A percentile compares a stretch with the other conserved stretches of the same genome.
These are phyloP conservation scores for Delphinapterus leucas DNA, from an alignment of 2,113 vertebrate species.

Conservation along the genomic window DNA sequence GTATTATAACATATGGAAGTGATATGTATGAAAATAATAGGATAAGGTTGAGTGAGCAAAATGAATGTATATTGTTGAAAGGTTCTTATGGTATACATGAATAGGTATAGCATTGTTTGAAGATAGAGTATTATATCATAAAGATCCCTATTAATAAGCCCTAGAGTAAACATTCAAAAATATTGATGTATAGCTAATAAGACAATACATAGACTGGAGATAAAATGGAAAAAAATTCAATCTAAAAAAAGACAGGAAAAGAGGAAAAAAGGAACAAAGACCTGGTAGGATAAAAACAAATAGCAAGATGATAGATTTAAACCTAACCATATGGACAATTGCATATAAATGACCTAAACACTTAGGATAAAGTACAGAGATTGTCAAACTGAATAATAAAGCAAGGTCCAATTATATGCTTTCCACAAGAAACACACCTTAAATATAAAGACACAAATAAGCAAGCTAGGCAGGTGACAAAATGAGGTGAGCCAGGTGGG, in stretches of 20 bases:
- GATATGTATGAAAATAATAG: neutral
- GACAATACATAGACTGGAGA: neutral
- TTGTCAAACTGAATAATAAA: neutral
- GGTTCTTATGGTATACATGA: neutral
- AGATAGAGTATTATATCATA: neutral
- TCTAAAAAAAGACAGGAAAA: neutral
- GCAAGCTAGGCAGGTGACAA: neutral
- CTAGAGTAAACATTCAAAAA: neutral
- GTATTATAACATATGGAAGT: neutral
- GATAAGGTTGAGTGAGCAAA: neutral
- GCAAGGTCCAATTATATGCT: neutral
- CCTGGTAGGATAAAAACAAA: neutral
- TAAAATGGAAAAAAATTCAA: neutral
- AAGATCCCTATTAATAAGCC: neutral
- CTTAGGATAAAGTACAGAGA: neutral
- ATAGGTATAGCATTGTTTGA: neutral
- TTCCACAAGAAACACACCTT: neutral
- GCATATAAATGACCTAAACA: neutral
- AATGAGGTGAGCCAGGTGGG: neutral
- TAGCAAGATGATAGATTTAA: neutral
- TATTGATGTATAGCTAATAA: neutral
- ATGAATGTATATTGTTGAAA: neutral
- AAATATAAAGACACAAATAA: neutral
- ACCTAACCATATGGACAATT: neutral
- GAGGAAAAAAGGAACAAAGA: neutral